Percentiles rank a stretch among this genome's conserved stretches.
phyloP scores from a whole-genome alignment of 2,888 invertebrate genomes.

The Lasioglossum marginatum region DNA sequence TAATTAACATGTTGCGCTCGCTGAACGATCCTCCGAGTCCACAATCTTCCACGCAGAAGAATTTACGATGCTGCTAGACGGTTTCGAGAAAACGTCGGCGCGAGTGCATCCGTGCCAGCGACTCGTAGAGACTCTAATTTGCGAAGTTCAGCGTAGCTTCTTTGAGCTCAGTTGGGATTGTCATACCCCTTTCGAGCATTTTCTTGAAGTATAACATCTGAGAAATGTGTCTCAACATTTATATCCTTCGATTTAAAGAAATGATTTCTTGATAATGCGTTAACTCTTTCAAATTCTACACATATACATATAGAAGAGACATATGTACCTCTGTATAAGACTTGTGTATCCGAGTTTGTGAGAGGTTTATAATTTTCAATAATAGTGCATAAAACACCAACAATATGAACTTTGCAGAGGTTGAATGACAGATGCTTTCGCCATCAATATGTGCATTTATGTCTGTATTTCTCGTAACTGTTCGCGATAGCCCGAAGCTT shows the following conservation, averaged over 20 bases:
- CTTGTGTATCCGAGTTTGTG: background rate
- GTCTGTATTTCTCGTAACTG: background rate
- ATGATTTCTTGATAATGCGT: background rate
- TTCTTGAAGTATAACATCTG: background rate
- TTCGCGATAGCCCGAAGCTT: background rate
- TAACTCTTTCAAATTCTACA: background rate
- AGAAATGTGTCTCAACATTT: background rate
- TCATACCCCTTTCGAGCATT: background rate
- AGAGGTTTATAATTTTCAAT: background rate
- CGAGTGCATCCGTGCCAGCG: background rate
- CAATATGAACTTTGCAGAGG: background rate
- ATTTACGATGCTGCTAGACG: background rate
- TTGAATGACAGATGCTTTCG: background rate
- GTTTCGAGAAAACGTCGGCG: background rate
- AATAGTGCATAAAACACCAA: background rate
- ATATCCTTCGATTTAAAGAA: background rate
- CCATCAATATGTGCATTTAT: background rate
- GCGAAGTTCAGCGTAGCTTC: background rate
- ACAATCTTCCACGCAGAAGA: background rate
- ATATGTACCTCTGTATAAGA: background rate
- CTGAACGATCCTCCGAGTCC: background rate
- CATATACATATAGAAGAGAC: background rate
- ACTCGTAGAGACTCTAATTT: background rate
- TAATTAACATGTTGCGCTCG: slow-evolving; percentile 16
- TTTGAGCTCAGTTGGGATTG: background rate